Evolutionary conservation across 2,797 vertebrate genomes (phyloP).

Genomic region (Ctenopoma kingsleyae): DNA sequence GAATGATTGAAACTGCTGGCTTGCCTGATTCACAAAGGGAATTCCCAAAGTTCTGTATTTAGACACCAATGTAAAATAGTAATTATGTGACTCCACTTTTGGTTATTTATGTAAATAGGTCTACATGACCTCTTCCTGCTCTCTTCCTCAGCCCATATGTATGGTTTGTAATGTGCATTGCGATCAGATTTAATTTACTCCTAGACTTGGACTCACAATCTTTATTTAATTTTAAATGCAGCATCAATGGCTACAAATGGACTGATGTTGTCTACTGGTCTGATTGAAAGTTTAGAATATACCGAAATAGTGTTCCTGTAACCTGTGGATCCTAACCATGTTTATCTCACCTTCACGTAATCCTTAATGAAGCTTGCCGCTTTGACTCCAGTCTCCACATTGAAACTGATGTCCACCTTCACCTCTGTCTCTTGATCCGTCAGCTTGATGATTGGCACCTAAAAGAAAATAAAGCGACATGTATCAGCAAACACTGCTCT

Average conservation of each 20-base stretch:
- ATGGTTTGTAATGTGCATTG: neutral
- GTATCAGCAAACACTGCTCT: slow-evolving; percentile 3
- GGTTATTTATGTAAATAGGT: slow-evolving; percentile 40
- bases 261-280: neutral
- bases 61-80: slow-evolving; percentile 48
- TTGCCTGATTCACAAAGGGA: slow-evolving; percentile 48
- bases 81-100: slow-evolving; percentile 56
- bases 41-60: slow-evolving; percentile 65
- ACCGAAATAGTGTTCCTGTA: neutral
- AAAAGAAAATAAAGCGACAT: neutral
- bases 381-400: slow-evolving; percentile 97
- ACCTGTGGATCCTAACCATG: neutral
- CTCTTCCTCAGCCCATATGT: slow-evolving; percentile 7
- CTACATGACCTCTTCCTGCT: slow-evolving; percentile 25
- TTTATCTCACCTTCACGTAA: slow-evolving; percentile 90
- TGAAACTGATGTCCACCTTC: slow-evolving; percentile 99
- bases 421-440: slow-evolving; percentile 98
- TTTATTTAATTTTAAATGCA: neutral
- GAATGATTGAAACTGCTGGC: slow-evolving; percentile 48
- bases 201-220: neutral
- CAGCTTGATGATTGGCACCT: slow-evolving; percentile 99
- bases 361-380: slow-evolving; percentile 97
- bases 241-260: neutral
- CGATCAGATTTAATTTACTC: neutral
- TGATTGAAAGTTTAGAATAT: neutral